These are phyloP conservation scores for Pardalotus punctatus DNA, from an alignment of 2,113 vertebrate genomes.

Conservation along the genomic window DNA sequence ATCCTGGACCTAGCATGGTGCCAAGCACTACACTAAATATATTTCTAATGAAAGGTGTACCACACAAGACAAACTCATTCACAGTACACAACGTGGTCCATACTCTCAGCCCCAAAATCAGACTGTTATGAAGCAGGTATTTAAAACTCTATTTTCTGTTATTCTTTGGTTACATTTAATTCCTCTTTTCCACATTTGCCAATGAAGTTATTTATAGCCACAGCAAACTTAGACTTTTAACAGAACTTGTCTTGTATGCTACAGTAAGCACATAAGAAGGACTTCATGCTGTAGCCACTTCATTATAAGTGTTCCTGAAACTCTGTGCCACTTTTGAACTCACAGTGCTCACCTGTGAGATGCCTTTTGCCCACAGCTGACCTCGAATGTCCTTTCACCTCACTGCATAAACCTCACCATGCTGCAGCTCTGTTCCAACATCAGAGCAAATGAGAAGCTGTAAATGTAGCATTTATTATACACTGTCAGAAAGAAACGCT, in stretches of 20 bases:
- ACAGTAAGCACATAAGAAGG: background rate
- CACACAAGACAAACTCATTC: background rate
- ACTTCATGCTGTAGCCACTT: background rate
- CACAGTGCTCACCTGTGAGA: background rate
- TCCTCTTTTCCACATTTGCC: background rate
- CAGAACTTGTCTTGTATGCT: background rate
- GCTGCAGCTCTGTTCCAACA: background rate
- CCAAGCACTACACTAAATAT: background rate
- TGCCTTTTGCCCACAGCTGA: background rate
- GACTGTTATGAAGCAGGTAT: background rate
- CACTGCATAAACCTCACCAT: background rate
- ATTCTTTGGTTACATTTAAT: constrained; percentile 6
- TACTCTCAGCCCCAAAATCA: background rate
- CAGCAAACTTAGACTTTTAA: background rate
- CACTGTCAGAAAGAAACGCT: background rate
- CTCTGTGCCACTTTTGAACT: background rate
- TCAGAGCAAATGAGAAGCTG: background rate
- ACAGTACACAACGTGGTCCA: background rate
- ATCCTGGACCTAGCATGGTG: background rate
- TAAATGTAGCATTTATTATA: background rate
- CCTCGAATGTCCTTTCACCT: background rate
- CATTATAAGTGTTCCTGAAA: background rate
- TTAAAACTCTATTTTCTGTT: constrained; percentile 15
- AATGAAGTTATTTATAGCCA: background rate
- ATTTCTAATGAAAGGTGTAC: background rate